Evolutionary conservation across 2,113 vertebrate species (phyloP).

Genomic region (Spea bombifrons): DNA sequence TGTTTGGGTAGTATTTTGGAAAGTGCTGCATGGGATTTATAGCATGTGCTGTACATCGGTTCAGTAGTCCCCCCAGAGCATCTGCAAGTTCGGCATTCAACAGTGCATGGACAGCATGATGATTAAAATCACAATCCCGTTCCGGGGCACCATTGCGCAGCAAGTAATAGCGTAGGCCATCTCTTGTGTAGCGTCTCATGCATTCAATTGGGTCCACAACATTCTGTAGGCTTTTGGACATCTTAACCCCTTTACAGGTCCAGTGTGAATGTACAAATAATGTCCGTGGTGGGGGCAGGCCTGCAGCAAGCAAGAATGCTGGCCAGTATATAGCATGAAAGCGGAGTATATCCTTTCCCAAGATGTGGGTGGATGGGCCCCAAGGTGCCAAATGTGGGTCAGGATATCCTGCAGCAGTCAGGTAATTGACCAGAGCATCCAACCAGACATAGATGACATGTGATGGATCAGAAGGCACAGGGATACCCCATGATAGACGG

Average conservation of each 20-base stretch:
- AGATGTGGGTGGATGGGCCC: constrained; percentile 70
- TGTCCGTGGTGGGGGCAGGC: constrained; percentile 72
- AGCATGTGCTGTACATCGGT: constrained; percentile 79
- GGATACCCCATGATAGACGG: constrained; percentile 88
- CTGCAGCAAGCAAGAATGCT: constrained; percentile 82
- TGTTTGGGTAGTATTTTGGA: constrained; percentile 44
- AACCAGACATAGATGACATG: constrained; percentile 96
- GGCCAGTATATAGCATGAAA: constrained; percentile 97
- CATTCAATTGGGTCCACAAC: constrained; percentile 77
- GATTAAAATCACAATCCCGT: constrained; percentile 84
- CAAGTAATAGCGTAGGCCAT: constrained; percentile 91
- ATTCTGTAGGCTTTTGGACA: constrained; percentile 96
- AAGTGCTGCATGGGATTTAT: constrained; percentile 84
- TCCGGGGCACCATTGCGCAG: constrained; percentile 88
- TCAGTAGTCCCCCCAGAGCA: constrained; percentile 86
- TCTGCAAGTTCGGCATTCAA: constrained; percentile 87
- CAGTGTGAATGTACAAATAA: constrained; percentile 92
- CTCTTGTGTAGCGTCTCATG: constrained; percentile 69
- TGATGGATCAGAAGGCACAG: constrained; percentile 76
- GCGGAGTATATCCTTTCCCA: constrained; percentile 95
- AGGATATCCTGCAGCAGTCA: constrained; percentile 83
- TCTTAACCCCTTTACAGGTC: constrained; percentile 88
- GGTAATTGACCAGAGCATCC: constrained; percentile 92
- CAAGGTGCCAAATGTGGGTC: constrained; percentile 68
- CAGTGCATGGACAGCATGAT: constrained; percentile 80